These are phyloP conservation scores for Orthosia cruda DNA, from an alignment of 2,888 invertebrate species.

Conservation along the genomic window DNA sequence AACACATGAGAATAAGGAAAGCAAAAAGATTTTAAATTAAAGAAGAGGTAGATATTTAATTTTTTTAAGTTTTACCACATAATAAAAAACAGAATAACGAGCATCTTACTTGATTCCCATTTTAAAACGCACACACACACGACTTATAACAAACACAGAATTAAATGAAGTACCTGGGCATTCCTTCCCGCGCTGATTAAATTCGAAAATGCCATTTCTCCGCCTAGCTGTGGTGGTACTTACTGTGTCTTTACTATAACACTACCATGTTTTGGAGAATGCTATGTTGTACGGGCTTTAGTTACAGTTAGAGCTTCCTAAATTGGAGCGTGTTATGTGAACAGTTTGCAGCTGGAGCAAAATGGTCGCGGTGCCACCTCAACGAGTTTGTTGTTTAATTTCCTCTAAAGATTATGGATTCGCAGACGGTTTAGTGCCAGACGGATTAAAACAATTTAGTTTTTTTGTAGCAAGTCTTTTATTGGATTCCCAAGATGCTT, in stretches of 20 bases:
- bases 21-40: neutral
- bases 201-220: conserved; percentile 77
- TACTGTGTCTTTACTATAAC: conserved; percentile 68
- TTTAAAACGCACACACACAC: conserved; percentile 51
- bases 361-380: conserved; percentile 76
- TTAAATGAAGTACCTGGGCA: conserved; percentile 73
- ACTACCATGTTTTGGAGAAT: conserved; percentile 67
- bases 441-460: no score
- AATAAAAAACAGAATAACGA: neutral
- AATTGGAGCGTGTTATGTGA: conserved; percentile 76
- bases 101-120: conserved; percentile 78
- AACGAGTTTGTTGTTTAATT: conserved; percentile 80
- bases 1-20: neutral
- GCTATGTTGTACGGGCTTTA: conserved; percentile 50
- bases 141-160: conserved; percentile 67
- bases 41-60: no score
- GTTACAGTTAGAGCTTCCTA: conserved; percentile 66
- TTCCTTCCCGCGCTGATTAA: conserved; percentile 74
- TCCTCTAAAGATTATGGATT: conserved; percentile 45
- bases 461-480: no score
- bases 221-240: conserved; percentile 64
- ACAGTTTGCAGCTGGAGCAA: conserved; percentile 78
- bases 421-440: no score
- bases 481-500: neutral
- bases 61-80: neutral